Base-by-base conservation (phyloP, 2,797 vertebrate species). In the Agapornis canus region DNA sequence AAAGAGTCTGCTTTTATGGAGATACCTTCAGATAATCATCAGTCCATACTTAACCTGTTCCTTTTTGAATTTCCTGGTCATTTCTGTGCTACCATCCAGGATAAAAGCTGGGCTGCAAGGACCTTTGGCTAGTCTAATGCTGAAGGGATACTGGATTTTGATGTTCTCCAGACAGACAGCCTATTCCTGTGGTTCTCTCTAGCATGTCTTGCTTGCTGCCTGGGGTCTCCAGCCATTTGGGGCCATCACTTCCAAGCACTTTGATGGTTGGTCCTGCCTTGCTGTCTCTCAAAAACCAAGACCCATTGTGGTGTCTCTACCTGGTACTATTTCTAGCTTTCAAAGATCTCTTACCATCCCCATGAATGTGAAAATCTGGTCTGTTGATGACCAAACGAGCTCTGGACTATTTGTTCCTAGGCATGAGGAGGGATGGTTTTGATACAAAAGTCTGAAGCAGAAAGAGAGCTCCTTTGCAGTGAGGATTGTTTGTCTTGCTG, bases 241-340 rank as follows among this genome's bases (percentile, higher is more conserved):
- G 29, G 8, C 7, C 23, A 9, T 13, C 61, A 49, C 6, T 77
- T 86, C 47, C 45, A 56, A 63, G 5, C 40, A 27, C 15, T 40
- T n/a, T 17, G 6, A 0, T 12, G 17, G 17, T 4, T 40, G 7
- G 4, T 65, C 60, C 42, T 39, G 1, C 47, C 18, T 42, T 35
- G 19, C 57, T 22, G 3, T 11, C 5, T 25, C 63, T 72, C 61
- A n/a, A 29, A 32, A 45, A 2, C 5, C 6, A 17, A 77, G 47
- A 37, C 26, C 35, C 9, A 5, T 12, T 3, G 4, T 18, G 5
- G 13, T 14, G 1, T 48, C 70, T 25, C 35, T 23, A 32, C 43
- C 20, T 11, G 22, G 22, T 54, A 8, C 40, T 29, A 15, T 31
- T 89, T 42, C 77, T 56, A 59, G 12, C 77, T 13, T 10, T 37